phyloP scores from a whole-genome alignment of 2,113 vertebrate genomes.

The Anoplopoma fimbria region DNA sequence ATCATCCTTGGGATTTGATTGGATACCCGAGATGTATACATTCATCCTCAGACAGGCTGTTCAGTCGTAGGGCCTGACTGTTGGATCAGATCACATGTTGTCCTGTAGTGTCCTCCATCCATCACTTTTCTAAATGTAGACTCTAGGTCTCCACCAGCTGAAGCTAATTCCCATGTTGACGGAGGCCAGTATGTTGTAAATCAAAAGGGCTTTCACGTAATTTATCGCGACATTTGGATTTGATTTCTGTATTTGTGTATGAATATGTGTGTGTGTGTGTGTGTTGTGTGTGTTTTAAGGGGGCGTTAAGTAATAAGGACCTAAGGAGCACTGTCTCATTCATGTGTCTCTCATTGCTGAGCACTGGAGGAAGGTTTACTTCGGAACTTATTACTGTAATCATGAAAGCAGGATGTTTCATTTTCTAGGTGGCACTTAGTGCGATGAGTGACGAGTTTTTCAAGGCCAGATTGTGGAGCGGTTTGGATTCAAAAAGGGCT shows the following conservation, averaged over 20 bases:
- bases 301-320: background rate
- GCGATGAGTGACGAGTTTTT: conserved; percentile 30
- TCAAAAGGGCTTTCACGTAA: conserved; percentile 29
- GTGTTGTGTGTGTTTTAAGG: background rate
- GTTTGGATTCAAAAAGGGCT: conserved; percentile 20
- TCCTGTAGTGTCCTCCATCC: conserved; percentile 39
- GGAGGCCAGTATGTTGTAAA: conserved; percentile 17
- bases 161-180: conserved; percentile 45
- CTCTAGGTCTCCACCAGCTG: conserved; percentile 25
- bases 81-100: conserved; percentile 40
- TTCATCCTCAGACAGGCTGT: conserved; percentile 43
- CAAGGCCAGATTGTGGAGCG: conserved; percentile 17
- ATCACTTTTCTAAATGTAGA: conserved; percentile 50
- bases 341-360: conserved; percentile 8
- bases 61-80: conserved; percentile 25
- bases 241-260: background rate
- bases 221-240: background rate
- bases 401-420: conserved; percentile 22
- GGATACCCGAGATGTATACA: conserved; percentile 48
- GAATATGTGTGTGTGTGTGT: conserved; percentile 28
- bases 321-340: background rate
- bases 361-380: conserved; percentile 12
- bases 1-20: conserved; percentile 68
- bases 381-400: conserved; percentile 39
- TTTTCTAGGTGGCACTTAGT: conserved; percentile 38